Evolutionary conservation across 2,113 vertebrate genomes (phyloP), one percentile per base, ranked within the genome.

Genomic region (Polypterus senegalus): DNA sequence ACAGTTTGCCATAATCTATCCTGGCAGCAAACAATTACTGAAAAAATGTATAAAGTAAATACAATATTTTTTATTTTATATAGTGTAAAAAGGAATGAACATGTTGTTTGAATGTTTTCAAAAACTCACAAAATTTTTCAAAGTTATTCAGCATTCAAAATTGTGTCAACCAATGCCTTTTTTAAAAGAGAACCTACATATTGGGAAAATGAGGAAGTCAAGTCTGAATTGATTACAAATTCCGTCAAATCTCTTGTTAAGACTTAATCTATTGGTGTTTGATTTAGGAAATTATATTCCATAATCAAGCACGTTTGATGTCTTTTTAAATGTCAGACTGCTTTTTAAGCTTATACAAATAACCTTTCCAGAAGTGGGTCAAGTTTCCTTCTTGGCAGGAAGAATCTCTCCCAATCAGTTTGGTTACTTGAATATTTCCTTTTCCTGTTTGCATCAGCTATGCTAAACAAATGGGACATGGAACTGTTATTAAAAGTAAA

Each of bases 401-500:
- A 4, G 1, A 27, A 72, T 71, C 66, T 68, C 59, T 51, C 71
- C 8, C 46, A 58, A 5, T 6, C 65, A 58, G 58, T 74, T 54
- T 69, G 64, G 61, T 6, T 59, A 57, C 51, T 54, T 63, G 44
- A 64, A 70, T 68, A 70, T 60, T 69, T 49, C 9, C 58, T 6
- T 62, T 75, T 75, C 75, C 73, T 74, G 47, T 73, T 71, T 66
- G 54, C 73, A 63, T 74, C 46, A 27, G 46, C 8, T 68, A 57
- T 11, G 66, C 53, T 58, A 66, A 48, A 70, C 49, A 57, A 68
- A 71, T 66, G 54, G 47, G 65, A 65, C 58, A 52, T 68, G 62
- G 56, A 70, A 74, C 71, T 75, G 59, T 45, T 49, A 62, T 70
- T 74, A 67, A 73, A 75, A 74, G 61, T 68, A 73, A 73, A 69